Base-by-base conservation (phyloP, 1,140 invertebrate species). In the Colletes latitarsis region DNA sequence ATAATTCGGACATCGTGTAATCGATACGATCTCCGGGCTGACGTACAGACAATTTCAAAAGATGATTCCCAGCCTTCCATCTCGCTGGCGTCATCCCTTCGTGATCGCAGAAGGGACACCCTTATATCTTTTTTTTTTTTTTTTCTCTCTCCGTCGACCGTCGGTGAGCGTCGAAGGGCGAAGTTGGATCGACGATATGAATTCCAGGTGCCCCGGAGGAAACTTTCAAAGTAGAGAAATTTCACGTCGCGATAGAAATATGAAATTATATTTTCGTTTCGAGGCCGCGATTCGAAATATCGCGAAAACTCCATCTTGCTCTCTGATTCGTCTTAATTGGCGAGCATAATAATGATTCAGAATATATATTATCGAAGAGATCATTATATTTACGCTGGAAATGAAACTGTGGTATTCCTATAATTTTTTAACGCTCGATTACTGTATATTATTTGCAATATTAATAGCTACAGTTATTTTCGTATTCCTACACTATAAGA, bases 1-100 rank as follows among this genome's bases (percentile, higher is more conserved):
- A 89, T 90, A 90, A 91, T 91, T 91, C 86, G 89, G 88, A 90
- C 88, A 91, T 84, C 87, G 88, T 90, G 89, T 89, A 91, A 91
- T 91, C 90, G 90, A 91, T 91, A 91, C 89, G 86, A 86, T 83
- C 87, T 85, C 86, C 79, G 79, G 82, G 72, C 71, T 88, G 81
- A 88, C 83, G 83, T 83, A 88, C 87, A 88, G 87, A 85, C 81
- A 83, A 88, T 85, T 85, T 85, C 86, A 88, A 88, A 88, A 88
- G 80, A 87, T 82, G 76, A 87, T 85, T 85, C 82, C 52, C 63
- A 41, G 58, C 58, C 60, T 83, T n/a, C 63, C 43, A 74, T 77
- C 79, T 66, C 58, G 62, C 17, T 46, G 9, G 30, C n/a, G 17
- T 78, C 84, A 58, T 77, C 53, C 68, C 53, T 77, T 55, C 63